Conservation (phyloP, 2,888 invertebrate genomes). For the Geophilus truncorum region DNA sequence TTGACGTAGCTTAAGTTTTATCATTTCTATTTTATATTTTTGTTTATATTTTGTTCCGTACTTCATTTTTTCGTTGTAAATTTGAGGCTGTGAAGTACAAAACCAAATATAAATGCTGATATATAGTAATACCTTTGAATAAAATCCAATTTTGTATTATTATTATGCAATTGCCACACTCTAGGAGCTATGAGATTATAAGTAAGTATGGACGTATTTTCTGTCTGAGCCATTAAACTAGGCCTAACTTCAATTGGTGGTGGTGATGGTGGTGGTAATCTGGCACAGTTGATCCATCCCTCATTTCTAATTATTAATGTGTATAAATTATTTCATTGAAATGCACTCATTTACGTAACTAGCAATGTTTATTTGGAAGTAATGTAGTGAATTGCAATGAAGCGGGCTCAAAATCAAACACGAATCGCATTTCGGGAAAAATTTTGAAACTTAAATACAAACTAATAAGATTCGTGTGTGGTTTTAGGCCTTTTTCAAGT, state of each 20-base stretch:
- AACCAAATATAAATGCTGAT: neutral
- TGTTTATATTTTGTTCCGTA: neutral
- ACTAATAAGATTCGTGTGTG: too few relatives aligned
- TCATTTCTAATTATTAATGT: neutral
- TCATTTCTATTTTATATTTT: neutral
- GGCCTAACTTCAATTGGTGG: conserved; percentile 28
- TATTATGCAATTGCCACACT: conserved; percentile 28
- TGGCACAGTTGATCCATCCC: neutral
- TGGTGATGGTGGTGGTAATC: neutral
- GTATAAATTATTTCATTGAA: too few relatives aligned
- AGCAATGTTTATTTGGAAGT: too few relatives aligned
- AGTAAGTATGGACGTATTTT: conserved; percentile 31
- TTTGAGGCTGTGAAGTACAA: neutral
- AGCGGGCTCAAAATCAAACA: too few relatives aligned
- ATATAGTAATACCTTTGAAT: conserved; percentile 14
- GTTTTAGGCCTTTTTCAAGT: too few relatives aligned
- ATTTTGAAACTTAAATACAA: too few relatives aligned
- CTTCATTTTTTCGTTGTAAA: neutral
- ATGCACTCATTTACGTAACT: too few relatives aligned
- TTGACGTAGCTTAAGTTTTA: too few relatives aligned
- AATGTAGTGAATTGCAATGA: neutral
- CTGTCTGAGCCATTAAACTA: conserved; percentile 30
- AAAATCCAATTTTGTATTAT: conserved; percentile 32
- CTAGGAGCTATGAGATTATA: conserved; percentile 24
- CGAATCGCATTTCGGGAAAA: too few relatives aligned